Percentiles rank a stretch among this genome's conserved stretches.
These are phyloP conservation scores for Cuniculus paca DNA, from an alignment of 2,797 vertebrate species.

Conservation along the genomic window DNA sequence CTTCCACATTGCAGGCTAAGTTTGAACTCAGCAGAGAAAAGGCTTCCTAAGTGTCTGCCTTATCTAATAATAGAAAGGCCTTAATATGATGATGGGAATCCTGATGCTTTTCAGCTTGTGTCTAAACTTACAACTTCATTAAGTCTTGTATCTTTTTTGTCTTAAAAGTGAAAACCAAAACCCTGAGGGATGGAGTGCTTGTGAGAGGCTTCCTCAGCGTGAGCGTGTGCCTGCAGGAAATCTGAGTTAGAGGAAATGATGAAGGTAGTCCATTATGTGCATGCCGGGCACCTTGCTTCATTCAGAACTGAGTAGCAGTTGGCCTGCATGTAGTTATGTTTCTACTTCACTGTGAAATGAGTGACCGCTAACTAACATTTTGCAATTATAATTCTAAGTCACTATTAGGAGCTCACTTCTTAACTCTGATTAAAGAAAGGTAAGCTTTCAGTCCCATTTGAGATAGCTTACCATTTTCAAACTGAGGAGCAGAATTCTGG, in stretches of 20 bases:
- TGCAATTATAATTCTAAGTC: background rate
- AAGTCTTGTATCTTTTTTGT: background rate
- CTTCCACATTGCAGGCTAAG: background rate
- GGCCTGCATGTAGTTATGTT: background rate
- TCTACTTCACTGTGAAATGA: background rate
- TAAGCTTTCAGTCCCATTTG: background rate
- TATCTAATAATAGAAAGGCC: background rate
- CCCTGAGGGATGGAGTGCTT: background rate
- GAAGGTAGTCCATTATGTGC: too few species aligned
- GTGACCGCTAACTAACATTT: background rate
- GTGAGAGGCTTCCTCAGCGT: background rate
- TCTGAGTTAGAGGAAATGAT: background rate
- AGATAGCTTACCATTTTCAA: background rate
- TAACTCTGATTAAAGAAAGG: background rate
- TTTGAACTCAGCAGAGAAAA: background rate
- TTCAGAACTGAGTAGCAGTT: background rate
- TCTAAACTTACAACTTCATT: conserved; percentile 2
- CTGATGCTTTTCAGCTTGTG: background rate
- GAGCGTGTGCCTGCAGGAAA: background rate
- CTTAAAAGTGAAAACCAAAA: conserved; percentile 27
- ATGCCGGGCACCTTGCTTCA: background rate
- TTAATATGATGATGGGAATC: background rate
- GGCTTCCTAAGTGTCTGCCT: background rate
- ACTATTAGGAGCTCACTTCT: background rate
- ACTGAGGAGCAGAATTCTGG: background rate